Conservation (phyloP, 1,140 invertebrate species). For the Drosophila ohnishii region DNA sequence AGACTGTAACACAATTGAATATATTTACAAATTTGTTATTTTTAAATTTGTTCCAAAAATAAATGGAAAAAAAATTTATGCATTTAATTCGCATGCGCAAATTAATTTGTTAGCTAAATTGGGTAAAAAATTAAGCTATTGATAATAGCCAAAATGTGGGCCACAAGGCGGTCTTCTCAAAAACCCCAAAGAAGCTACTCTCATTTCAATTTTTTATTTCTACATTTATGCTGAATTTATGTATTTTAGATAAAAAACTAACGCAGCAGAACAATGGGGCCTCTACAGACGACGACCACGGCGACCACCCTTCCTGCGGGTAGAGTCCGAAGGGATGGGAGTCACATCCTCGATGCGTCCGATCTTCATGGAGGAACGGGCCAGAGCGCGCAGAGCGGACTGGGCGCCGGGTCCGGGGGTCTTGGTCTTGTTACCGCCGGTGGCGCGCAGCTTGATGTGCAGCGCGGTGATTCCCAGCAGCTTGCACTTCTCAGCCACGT, state of each 20-base stretch:
- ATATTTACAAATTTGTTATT: background rate
- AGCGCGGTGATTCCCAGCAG: conserved; percentile 97
- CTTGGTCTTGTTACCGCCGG: conserved; percentile 99
- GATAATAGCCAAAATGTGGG: conserved; percentile 8
- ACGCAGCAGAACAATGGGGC: conserved; percentile 28
- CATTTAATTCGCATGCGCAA: background rate
- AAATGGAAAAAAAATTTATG: no score
- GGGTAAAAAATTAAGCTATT: background rate
- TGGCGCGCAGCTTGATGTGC: conserved; percentile 99
- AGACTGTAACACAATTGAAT: background rate
- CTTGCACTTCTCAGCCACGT: conserved; percentile 99
- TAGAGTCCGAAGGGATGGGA: conserved; percentile 99
- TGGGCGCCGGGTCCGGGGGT: conserved; percentile 99
- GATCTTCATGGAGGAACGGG: conserved; percentile 99
- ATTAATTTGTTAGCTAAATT: background rate
- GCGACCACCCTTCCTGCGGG: conserved; percentile 99
- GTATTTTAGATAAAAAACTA: conserved; percentile 48
- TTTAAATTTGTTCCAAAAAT: no score
- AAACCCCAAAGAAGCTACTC: conserved; percentile 4
- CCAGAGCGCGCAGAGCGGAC: conserved; percentile 97
- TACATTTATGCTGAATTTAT: conserved; percentile 61
- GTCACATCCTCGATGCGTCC: conserved; percentile 99
- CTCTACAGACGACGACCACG: conserved; percentile 98
- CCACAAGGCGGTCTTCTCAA: background rate
- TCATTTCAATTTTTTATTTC: conserved; percentile 54